phyloP scores from a whole-genome alignment of 92 coral and sea anemone genomes.

The Diadumene lineata region DNA sequence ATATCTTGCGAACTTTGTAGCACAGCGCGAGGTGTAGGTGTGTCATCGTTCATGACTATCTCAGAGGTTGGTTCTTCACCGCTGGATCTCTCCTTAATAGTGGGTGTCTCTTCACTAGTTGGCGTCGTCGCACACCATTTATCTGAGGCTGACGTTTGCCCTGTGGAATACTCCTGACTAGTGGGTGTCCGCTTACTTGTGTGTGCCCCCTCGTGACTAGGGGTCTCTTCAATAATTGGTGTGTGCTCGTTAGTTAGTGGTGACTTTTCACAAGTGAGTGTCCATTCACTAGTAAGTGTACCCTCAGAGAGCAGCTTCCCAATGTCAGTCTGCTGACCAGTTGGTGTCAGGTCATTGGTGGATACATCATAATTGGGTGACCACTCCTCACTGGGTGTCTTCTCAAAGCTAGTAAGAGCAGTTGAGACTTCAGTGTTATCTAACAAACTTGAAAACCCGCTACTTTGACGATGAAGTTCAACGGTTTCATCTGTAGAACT shows the following conservation, averaged over 20 bases:
- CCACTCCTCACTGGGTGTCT: background rate
- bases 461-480: conserved; percentile 40
- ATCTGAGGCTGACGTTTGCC: background rate
- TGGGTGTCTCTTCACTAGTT: conserved; percentile 1
- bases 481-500: conserved; percentile 31
- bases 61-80: background rate
- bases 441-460: conserved; percentile 33
- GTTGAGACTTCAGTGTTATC: conserved; percentile 21
- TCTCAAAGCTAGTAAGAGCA: no score
- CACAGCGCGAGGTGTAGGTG: background rate
- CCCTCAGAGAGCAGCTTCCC: no score
- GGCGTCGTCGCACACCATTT: background rate
- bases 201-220: background rate
- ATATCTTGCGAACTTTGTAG: conserved; percentile 1
- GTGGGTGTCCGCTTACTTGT: background rate
- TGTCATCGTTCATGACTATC: conserved; percentile 1
- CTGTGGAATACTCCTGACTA: background rate
- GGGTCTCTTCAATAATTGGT: background rate
- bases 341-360: no score
- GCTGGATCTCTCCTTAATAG: background rate
- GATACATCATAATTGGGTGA: no score
- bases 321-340: no score
- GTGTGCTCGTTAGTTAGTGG: background rate
- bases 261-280: background rate
- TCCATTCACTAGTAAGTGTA: background rate